These are phyloP conservation scores for Psilanteris sp. DNA, from an alignment of 1,140 invertebrate genomes.

Conservation along the genomic window DNA sequence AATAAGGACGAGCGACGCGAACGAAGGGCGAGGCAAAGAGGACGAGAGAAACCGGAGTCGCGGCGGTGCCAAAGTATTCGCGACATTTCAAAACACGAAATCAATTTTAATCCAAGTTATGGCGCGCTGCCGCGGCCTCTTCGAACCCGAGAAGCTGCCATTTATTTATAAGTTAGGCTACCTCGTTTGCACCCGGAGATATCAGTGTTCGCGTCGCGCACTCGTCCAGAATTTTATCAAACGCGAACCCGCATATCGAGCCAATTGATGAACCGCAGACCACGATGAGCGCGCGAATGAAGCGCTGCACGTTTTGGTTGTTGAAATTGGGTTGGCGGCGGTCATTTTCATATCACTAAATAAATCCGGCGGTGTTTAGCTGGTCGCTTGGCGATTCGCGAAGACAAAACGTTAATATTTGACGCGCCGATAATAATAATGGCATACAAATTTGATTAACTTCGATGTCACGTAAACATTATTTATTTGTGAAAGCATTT, in stretches of 20 bases:
- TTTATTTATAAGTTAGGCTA: slow-evolving; percentile 73
- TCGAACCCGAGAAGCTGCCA: slow-evolving; percentile 38
- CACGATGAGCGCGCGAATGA: no score
- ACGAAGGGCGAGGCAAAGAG: slow-evolving; percentile 14
- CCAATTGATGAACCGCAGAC: slow-evolving; percentile 21
- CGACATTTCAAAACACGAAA: slow-evolving; percentile 76
- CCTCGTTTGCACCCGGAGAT: slow-evolving; percentile 48
- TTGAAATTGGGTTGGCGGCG: not conserved
- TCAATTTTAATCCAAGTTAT: slow-evolving; percentile 74
- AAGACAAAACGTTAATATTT: no score
- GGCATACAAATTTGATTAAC: no score
- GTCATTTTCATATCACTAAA: not conserved
- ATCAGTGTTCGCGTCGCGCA: slow-evolving; percentile 12
- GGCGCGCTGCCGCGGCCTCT: slow-evolving; percentile 7
- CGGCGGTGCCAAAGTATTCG: slow-evolving; percentile 68
- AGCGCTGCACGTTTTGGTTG: no score
- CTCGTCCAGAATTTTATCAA: slow-evolving; percentile 25
- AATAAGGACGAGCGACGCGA: slow-evolving; percentile 33
- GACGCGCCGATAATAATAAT: no score
- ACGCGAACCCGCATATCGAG: slow-evolving; percentile 18
- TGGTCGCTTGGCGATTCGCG: no score
- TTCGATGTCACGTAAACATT: no score
- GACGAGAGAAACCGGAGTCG: slow-evolving; percentile 22
- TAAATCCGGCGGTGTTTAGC: no score
- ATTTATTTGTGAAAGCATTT: no score